Evolutionary conservation across 2,113 vertebrate species (phyloP).

Genomic region (Cyrtonyx montezumae): DNA sequence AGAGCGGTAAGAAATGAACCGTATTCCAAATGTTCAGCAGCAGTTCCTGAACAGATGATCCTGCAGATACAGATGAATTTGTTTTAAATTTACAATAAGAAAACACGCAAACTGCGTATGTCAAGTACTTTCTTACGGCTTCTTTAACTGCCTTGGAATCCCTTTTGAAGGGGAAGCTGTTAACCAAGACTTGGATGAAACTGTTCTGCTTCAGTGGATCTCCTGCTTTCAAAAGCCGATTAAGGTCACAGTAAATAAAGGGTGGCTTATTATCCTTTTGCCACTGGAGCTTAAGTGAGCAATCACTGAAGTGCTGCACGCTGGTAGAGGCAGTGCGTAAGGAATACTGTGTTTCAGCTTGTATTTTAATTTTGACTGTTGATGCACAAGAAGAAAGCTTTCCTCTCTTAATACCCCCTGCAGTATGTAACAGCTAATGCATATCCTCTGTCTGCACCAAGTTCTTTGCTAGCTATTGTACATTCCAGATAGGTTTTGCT

Average conservation of each 20-base stretch:
- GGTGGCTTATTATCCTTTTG: background rate
- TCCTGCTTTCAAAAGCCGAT: background rate
- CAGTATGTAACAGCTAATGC: background rate
- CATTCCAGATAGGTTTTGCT: background rate
- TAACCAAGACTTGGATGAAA: background rate
- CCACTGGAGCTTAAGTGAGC: background rate
- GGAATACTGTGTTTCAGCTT: background rate
- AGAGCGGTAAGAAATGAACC: background rate
- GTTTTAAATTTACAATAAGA: background rate
- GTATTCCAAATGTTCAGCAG: background rate
- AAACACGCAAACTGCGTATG: background rate
- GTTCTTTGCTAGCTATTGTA: background rate
- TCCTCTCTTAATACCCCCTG: background rate
- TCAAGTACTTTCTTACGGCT: background rate
- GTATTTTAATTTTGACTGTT: background rate
- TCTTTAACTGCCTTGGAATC: background rate
- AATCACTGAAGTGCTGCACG: background rate
- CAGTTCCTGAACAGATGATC: background rate
- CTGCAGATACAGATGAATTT: background rate
- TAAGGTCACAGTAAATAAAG: background rate
- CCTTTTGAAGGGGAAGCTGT: slow-evolving; percentile 17
- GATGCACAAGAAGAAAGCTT: background rate
- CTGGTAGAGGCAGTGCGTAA: background rate
- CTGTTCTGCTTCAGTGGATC: background rate
- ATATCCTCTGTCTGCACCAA: background rate